Conservation (phyloP, 2,113 vertebrate species). For the Psittacula cyanocephala region DNA sequence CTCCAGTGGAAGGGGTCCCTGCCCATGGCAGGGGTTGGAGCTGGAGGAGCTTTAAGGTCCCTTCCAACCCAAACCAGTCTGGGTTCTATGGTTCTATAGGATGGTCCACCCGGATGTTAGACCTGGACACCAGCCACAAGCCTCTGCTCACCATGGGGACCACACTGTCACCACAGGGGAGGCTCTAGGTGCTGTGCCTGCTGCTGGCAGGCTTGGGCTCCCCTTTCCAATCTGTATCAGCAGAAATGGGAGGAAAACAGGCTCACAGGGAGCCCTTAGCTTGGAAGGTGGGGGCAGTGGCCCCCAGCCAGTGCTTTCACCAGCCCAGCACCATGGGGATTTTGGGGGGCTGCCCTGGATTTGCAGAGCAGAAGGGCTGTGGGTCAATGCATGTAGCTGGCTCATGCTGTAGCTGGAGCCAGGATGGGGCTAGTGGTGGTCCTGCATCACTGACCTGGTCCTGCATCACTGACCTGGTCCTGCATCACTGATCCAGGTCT, state of each 20-base stretch:
- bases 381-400: accelerated
- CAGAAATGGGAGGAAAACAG: not conserved
- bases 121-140: accelerated
- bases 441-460: not conserved
- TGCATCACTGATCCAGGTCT: accelerated
- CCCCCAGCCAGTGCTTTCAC: not conserved
- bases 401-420: not conserved
- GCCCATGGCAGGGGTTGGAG: too few species aligned
- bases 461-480: not conserved
- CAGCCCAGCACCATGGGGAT: not conserved
- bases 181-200: accelerated
- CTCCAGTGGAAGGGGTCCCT: not conserved
- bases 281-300: not conserved
- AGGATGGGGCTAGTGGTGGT: not conserved
- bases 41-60: not conserved
- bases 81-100: not conserved
- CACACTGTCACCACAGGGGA: accelerated
- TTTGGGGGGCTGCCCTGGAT: not conserved
- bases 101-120: not conserved
- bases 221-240: accelerated
- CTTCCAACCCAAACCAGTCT: not conserved
- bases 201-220: accelerated
- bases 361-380: not conserved
- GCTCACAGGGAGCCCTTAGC: not conserved
- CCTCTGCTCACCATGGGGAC: accelerated